Evolutionary conservation across 2,797 vertebrate species (phyloP), one percentile per base, ranked within the genome.

Genomic region (Poeciliopsis paucimaculata): DNA sequence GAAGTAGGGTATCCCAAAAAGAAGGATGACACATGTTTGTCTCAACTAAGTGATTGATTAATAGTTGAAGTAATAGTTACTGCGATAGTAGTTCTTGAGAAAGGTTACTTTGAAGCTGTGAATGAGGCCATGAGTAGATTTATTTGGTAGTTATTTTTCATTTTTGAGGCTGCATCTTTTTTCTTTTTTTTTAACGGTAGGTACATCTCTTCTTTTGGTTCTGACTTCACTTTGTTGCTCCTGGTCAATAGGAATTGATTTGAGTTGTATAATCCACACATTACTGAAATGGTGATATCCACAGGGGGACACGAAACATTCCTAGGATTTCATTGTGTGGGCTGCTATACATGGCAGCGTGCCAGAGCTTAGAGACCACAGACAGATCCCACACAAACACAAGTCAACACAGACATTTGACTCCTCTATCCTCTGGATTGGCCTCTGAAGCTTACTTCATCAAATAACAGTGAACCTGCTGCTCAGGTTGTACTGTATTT

Each of bases 221-320:
- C 62, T 75, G 64, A 73, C 75, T 84, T 85, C 49, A 73, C 81
- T 79, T 43, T 77, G 66, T 74, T 81, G 84, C 87, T 86, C 82
- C 78, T 89, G 84, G 85, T 89, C 86, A 87, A 74, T 72, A 66
- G 71, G 76, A 77, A 89, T 88, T 82, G 90, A 84, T 90, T 89
- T 83, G 77, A 80, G 86, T 83, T 72, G 78, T 80, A 84, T 87
- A 88, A 87, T 88, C 77, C 77, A 86, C 86, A 81, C 77, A 82
- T 91, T 87, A 88, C 82, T 93, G 84, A 92, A 90, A 88, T 80
- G 78, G 79, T 2, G 80, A 87, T 89, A 91, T 86, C 83, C 89
- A 84, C 70, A 2, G 23, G 70, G 88, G 89, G 90, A 88, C 78
- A 46, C 13, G 4, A 66, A 78, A 77, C 83, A n/a, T 78, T 92